These are phyloP conservation scores for Sylvilagus bachmani DNA, from an alignment of 2,113 vertebrate species.

Conservation along the genomic window DNA sequence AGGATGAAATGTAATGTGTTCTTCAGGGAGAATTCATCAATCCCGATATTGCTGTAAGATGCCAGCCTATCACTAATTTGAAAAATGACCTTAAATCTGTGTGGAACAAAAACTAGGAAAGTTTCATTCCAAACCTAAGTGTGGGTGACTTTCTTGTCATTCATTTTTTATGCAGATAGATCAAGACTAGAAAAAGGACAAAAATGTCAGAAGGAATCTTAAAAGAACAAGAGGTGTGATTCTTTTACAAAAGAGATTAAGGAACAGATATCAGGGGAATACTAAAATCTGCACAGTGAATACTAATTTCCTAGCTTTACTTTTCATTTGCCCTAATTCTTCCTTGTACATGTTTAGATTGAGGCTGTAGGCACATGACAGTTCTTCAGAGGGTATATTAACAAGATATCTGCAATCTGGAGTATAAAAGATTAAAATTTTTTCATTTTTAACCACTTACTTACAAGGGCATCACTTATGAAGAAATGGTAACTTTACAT, in stretches of 20 bases:
- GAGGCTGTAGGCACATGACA: neutral
- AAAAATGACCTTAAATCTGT: slow-evolving; percentile 44
- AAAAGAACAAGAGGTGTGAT: neutral
- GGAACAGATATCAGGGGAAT: neutral
- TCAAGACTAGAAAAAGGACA: neutral
- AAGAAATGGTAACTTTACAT: neutral
- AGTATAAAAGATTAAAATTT: neutral
- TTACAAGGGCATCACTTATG: neutral
- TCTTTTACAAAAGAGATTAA: slow-evolving; percentile 15
- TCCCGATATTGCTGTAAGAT: neutral
- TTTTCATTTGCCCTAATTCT: neutral
- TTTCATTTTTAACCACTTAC: slow-evolving; percentile 8
- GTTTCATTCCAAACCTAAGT: neutral
- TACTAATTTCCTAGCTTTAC: neutral
- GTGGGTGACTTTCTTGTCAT: neutral
- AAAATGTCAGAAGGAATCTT: slow-evolving; percentile 13
- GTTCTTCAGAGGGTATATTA: slow-evolving; percentile 19
- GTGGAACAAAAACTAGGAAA: slow-evolving; percentile 10
- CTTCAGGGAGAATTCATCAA: slow-evolving; percentile 13
- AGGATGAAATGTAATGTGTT: neutral
- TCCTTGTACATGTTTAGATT: neutral
- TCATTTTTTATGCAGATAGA: slow-evolving; percentile 18
- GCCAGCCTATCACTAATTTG: slow-evolving; percentile 5
- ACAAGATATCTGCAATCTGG: neutral
- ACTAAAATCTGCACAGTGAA: neutral